These are phyloP conservation scores for Trypoxylon attenuatum DNA, from an alignment of 2,888 invertebrate species.

Conservation along the genomic window DNA sequence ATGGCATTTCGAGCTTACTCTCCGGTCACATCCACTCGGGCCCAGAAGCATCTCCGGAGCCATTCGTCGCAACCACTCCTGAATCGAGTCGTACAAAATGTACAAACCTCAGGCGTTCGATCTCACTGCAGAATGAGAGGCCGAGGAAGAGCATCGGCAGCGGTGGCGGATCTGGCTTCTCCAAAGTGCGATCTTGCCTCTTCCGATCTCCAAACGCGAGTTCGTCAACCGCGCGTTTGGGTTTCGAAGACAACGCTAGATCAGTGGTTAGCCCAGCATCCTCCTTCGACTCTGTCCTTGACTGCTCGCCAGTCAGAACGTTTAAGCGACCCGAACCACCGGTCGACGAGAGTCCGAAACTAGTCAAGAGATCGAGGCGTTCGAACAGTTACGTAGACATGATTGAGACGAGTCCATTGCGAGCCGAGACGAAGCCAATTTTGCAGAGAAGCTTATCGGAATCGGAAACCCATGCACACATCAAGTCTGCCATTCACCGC, in stretches of 20 bases:
- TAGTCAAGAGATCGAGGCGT: constrained; percentile 57
- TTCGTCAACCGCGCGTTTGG: constrained; percentile 56
- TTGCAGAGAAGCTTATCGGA: constrained; percentile 81
- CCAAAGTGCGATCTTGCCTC: constrained; percentile 75
- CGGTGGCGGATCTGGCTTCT: constrained; percentile 35
- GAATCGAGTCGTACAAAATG: constrained; percentile 71
- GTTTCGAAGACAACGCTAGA: constrained; percentile 50
- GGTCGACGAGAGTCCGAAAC: constrained; percentile 73
- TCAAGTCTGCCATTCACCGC: constrained; percentile 70
- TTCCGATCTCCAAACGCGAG: constrained; percentile 72
- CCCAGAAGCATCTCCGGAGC: constrained; percentile 52
- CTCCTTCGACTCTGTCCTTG: neutral
- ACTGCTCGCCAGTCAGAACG: constrained; percentile 44
- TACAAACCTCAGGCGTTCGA: constrained; percentile 56
- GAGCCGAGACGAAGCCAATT: neutral
- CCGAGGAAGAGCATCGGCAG: constrained; percentile 58
- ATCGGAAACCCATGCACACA: constrained; percentile 80
- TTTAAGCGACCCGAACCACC: constrained; percentile 84
- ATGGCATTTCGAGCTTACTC: constrained; percentile 78
- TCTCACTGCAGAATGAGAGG: constrained; percentile 71
- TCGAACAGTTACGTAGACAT: constrained; percentile 53
- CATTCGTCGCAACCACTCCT: constrained; percentile 72
- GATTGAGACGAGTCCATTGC: neutral
- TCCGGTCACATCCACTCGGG: constrained; percentile 75
- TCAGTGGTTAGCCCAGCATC: neutral